Conservation (phyloP, 2,113 vertebrate species). For the Malurus alboscapulatus region DNA sequence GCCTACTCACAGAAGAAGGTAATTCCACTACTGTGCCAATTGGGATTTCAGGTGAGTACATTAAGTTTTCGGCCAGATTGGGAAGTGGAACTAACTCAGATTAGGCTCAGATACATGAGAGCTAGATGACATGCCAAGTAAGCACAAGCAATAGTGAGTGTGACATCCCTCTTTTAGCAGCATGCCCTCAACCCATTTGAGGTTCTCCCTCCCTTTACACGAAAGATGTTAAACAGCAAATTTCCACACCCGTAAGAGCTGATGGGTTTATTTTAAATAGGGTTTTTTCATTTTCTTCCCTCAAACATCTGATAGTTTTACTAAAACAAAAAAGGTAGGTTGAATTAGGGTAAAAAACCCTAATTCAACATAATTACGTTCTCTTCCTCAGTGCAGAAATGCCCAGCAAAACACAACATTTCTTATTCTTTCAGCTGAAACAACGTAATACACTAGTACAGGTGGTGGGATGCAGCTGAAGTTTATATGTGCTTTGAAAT, state of each 20-base stretch:
- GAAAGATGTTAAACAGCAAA: background rate
- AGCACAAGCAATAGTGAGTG: background rate
- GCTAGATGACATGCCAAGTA: background rate
- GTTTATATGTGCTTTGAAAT: background rate
- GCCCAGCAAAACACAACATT: background rate
- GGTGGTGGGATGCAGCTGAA: background rate
- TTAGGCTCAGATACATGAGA: rapidly evolving
- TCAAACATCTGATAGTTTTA: background rate
- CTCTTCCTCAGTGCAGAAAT: background rate
- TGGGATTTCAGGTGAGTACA: rapidly evolving
- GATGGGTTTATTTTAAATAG: background rate
- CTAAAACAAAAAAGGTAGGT: too few species aligned
- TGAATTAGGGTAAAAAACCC: background rate
- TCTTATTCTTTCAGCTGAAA: background rate
- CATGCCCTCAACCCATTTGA: background rate
- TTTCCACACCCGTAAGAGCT: background rate
- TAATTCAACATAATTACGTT: background rate
- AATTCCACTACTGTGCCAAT: background rate
- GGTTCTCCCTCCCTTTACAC: background rate
- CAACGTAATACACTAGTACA: rapidly evolving
- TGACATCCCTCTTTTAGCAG: background rate
- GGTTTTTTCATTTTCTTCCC: background rate
- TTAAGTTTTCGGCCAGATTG: background rate
- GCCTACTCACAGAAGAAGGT: background rate
- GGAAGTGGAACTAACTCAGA: background rate